Evolutionary conservation across 2,888 invertebrate species (phyloP).

Genomic region (Clusia tigrina): DNA sequence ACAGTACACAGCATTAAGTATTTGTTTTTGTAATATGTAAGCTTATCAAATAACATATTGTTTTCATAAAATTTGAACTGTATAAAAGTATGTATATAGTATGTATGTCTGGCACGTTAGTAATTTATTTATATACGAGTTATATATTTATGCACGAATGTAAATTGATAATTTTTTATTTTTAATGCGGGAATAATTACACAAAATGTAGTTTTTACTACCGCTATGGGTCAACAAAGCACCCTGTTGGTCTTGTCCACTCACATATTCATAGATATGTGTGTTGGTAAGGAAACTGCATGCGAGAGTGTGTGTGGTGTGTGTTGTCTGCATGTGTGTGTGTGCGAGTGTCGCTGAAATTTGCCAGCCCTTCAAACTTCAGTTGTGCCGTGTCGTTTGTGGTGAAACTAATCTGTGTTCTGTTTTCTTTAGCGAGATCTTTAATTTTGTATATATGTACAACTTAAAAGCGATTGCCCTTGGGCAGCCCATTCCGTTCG

Average conservation of each 20-base stretch:
- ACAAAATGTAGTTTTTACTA: too few species aligned
- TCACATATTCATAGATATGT: slow-evolving; percentile 25
- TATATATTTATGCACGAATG: neutral
- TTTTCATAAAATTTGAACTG: too few species aligned
- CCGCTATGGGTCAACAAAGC: too few species aligned
- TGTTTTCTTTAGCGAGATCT: slow-evolving; percentile 10
- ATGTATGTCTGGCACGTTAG: neutral
- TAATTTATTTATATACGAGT: neutral
- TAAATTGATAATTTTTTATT: slow-evolving; percentile 1
- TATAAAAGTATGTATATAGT: too few species aligned
- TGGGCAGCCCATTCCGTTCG: neutral
- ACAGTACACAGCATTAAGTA: too few species aligned
- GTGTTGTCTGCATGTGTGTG: neutral
- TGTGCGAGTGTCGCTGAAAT: slow-evolving; percentile 45
- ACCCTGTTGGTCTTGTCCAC: too few species aligned
- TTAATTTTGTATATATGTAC: slow-evolving; percentile 14
- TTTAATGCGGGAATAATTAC: neutral
- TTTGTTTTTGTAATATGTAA: too few species aligned
- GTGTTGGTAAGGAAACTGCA: neutral
- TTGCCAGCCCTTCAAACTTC: slow-evolving; percentile 58
- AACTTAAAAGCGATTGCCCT: neutral
- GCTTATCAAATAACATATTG: too few species aligned
- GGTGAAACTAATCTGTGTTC: slow-evolving; percentile 22
- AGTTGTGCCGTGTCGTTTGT: slow-evolving; percentile 29
- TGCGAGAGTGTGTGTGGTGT: neutral